phyloP scores from a whole-genome alignment of 2,888 invertebrate genomes.

The Amblyjoppa fuscipennis region DNA sequence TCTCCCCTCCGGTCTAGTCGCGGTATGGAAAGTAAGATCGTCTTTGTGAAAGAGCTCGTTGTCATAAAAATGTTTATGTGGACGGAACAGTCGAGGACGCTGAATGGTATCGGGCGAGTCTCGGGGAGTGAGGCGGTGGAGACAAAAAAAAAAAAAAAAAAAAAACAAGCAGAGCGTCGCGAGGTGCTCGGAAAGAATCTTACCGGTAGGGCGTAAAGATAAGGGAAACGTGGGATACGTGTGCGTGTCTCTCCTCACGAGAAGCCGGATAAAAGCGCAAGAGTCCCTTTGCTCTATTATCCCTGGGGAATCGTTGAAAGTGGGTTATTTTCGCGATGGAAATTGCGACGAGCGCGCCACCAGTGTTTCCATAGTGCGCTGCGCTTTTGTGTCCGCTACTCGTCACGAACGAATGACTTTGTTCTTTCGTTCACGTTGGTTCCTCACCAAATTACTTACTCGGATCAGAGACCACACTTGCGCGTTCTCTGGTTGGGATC shows the following conservation, averaged over 20 bases:
- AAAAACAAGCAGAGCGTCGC: constrained; percentile 30
- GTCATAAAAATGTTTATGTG: constrained; percentile 80
- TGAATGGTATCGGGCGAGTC: constrained; percentile 52
- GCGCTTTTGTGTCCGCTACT: too few species aligned
- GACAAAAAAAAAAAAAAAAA: constrained; percentile 23
- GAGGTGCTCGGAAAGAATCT: constrained; percentile 47
- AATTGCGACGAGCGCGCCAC: neutral
- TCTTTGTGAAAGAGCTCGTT: constrained; percentile 72
- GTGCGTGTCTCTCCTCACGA: neutral
- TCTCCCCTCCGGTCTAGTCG: neutral
- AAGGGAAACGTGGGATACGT: constrained; percentile 45
- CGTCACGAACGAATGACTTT: too few species aligned
- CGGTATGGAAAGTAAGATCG: constrained; percentile 73
- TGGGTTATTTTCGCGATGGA: constrained; percentile 25
- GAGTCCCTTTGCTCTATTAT: neutral
- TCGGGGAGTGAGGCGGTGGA: constrained; percentile 29
- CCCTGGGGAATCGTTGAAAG: constrained; percentile 11
- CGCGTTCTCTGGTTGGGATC: too few species aligned
- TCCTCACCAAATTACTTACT: too few species aligned
- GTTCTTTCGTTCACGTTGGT: too few species aligned
- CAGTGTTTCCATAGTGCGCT: too few species aligned
- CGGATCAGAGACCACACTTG: too few species aligned
- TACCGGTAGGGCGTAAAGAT: constrained; percentile 50
- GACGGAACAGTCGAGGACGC: constrained; percentile 71
- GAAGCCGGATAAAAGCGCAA: neutral